Base-by-base conservation (phyloP, 2,797 vertebrate species). In the Pipistrellus nathusii region DNA sequence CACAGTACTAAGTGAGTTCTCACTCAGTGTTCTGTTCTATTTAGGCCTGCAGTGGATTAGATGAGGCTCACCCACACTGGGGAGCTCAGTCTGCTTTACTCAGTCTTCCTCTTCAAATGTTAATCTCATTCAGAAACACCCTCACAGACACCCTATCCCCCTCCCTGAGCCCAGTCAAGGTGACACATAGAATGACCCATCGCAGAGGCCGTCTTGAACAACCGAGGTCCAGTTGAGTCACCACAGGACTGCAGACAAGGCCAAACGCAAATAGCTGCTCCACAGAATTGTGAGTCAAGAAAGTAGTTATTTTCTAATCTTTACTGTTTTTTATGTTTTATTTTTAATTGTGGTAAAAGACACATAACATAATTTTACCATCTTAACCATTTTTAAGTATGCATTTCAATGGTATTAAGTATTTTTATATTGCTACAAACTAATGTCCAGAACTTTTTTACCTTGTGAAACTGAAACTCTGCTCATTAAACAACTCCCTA, bases 261-360 rank as follows among this genome's bases (percentile, higher is more conserved):
- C 64, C 6, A 41, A 77, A 32, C 38, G 44, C 78, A 87, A 21
- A 91, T 72, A 53, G 15, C 51, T 53, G 14, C 76, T 78, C 84
- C n/a, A 5, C 13, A 75, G 72, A 51, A 86, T n/a, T 30, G 41
- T 41, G 73, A 83, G 30, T 55, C 53, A 89, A 64, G 75, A 80
- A 69, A 87, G 87, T 35, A 35, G 59, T 66, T 92, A 44, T n/a
- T 93, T 72, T 92, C 38, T 59, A 23, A 85, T 69, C 88, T 94
- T 64, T 76, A 55, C 53, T 55, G 20, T 23, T 88, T 88, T 94
- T 44, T 75, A 80, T 86, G 80, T 91, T 71, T 91, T 84, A 78
- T 89, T 78, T 93, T 91, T 69, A 88, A 83, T 73, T 92, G 21
- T 86, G 51, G 35, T 32, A 90, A 94, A 94, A 86, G 87, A 73